Percentiles rank a stretch among this genome's conserved stretches.
Conservation (phyloP, 1,140 invertebrate species). For the Archegozetes longisetosus region DNA sequence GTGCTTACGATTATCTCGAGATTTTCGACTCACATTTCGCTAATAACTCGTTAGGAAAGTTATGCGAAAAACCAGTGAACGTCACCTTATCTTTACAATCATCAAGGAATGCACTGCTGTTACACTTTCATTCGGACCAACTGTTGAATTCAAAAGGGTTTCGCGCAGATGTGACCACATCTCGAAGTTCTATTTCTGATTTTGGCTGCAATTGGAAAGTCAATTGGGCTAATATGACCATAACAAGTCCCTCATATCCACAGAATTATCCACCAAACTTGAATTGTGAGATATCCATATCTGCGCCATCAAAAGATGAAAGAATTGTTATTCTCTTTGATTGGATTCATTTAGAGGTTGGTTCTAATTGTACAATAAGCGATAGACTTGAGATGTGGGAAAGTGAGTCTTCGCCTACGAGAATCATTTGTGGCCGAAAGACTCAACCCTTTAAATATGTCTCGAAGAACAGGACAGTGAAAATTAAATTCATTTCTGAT, state of each 20-base stretch:
- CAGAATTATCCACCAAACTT: constrained; percentile 17
- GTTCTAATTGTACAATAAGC: neutral
- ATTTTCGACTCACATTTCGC: constrained; percentile 17
- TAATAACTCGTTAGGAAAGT: constrained; percentile 13
- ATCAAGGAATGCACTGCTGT: constrained; percentile 8
- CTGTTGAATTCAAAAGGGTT: constrained; percentile 19
- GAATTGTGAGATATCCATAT: constrained; percentile 24
- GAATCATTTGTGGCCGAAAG: constrained; percentile 16
- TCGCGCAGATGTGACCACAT: constrained; percentile 11
- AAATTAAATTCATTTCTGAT: constrained; percentile 17
- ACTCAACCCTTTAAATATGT: constrained; percentile 15
- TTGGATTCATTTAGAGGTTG: constrained; percentile 15
- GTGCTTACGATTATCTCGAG: constrained; percentile 20
- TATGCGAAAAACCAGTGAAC: constrained; percentile 7
- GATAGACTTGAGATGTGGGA: constrained; percentile 19
- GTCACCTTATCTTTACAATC: constrained; percentile 14
- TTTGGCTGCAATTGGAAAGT: constrained; percentile 17
- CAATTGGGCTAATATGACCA: constrained; percentile 14
- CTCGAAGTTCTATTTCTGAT: neutral
- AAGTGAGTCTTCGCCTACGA: constrained; percentile 11
- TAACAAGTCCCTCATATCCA: constrained; percentile 19
- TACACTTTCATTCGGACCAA: constrained; percentile 22
- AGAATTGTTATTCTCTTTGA: constrained; percentile 18
- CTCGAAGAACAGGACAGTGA: constrained; percentile 14
- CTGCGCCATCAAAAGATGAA: constrained; percentile 15